A percentile compares a stretch with the other conserved stretches of the same genome.
Conservation (phyloP, 2,797 vertebrate species). For the Monodelphis domestica region DNA sequence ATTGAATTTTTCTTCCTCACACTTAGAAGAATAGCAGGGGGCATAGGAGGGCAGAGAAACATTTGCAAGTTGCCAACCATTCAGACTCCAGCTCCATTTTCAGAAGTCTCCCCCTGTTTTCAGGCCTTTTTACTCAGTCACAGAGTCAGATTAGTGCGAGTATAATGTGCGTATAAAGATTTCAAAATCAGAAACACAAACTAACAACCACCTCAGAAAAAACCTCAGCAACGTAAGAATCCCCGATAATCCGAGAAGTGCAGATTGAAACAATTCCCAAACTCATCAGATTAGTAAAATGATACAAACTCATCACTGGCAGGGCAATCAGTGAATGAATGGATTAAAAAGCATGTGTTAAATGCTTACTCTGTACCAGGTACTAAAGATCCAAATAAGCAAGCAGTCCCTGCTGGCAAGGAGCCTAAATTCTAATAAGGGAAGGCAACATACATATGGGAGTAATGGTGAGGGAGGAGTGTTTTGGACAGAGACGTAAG, state of each 20-base stretch:
- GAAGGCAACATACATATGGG: background rate
- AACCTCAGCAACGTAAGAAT: background rate
- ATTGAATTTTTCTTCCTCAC: background rate
- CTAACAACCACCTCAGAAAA: background rate
- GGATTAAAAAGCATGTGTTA: background rate
- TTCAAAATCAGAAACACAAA: background rate
- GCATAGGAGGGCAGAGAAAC: background rate
- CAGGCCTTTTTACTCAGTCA: background rate
- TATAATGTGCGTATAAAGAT: background rate
- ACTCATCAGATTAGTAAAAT: background rate
- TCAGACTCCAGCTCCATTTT: background rate
- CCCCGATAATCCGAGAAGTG: background rate
- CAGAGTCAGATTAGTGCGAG: background rate
- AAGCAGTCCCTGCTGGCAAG: background rate
- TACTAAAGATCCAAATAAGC: background rate
- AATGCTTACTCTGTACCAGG: background rate
- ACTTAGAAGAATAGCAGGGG: background rate
- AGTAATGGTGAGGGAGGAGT: background rate
- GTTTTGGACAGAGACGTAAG: background rate
- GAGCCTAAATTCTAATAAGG: background rate
- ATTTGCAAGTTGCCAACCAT: background rate
- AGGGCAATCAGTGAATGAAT: background rate
- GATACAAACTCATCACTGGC: background rate
- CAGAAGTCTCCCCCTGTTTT: background rate
- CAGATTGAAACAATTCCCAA: background rate